phyloP scores from a whole-genome alignment of 1,140 invertebrate species.

The Saxidomus purpurata region DNA sequence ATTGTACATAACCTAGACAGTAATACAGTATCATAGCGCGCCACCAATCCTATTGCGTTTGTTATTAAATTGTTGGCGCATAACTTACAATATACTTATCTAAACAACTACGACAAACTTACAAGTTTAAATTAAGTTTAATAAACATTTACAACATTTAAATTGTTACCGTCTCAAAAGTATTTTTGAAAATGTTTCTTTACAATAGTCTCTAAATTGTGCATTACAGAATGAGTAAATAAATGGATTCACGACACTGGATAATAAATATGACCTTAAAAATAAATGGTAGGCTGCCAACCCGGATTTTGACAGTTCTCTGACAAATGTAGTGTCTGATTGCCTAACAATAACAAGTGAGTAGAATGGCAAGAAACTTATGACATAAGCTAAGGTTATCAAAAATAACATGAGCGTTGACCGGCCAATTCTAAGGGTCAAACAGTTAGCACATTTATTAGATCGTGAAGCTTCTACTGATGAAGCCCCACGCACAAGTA shows the following conservation, averaged over 20 bases:
- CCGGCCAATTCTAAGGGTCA: conserved; percentile 46
- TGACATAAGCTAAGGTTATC: conserved; percentile 52
- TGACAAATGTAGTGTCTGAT: conserved; percentile 25
- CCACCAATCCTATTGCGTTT: too few relatives aligned
- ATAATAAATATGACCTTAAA: conserved; percentile 61
- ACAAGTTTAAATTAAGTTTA: too few relatives aligned
- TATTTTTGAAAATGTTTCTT: conserved; percentile 20
- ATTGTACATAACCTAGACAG: too few relatives aligned
- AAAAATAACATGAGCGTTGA: conserved; percentile 61
- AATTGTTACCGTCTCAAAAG: background rate
- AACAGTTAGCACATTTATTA: conserved; percentile 15
- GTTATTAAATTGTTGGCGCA: too few relatives aligned
- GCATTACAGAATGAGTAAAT: conserved; percentile 66
- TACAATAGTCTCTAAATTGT: conserved; percentile 52
- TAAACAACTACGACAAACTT: too few relatives aligned
- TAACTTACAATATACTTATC: too few relatives aligned
- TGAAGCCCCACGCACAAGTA: conserved; percentile 3
- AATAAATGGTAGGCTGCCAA: conserved; percentile 47
- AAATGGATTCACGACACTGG: conserved; percentile 60
- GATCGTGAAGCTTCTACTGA: conserved; percentile 4
- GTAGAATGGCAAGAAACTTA: conserved; percentile 63
- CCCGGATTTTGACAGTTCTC: background rate
- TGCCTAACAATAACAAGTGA: conserved; percentile 54
- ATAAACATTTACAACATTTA: background rate
- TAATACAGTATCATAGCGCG: too few relatives aligned